Base-by-base conservation (phyloP, 2,888 invertebrate genomes). In the Cancer borealis region DNA sequence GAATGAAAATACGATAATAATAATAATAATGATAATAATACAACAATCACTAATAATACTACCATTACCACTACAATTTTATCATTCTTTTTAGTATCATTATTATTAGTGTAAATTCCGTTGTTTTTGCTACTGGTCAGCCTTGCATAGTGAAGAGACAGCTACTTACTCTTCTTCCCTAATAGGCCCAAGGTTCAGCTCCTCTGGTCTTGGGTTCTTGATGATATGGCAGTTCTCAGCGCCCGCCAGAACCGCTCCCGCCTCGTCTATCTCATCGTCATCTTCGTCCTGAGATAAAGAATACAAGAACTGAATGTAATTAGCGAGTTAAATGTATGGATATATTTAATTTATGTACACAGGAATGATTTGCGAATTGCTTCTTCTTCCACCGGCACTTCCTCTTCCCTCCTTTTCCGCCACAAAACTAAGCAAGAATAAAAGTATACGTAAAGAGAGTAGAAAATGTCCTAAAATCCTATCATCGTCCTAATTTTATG, bases 231-330 rank as follows among this genome's bases (percentile, higher is more conserved):
- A 96, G 96, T 95, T 95, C 17, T 95, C 93, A 17, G 91, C 95
- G 17, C 95, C 95, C 95, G 96, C 79, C 95, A 96, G 91, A 95
- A 96, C 96, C 87, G 96, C 96, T 10, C 96, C 96, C 84, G 96
- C 96, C 5, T 96, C 96, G 0, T 96, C 96, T 0, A 96, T 96
- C 14, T 96, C 96, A 84, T 96, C 96, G 73, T 96, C 96, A 93
- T 96, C 92, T 60, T 94, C 91, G 45, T 91, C 91, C 91, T 91
- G 47, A 30, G 12, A 79, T 0, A 79, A 79, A 12, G 30, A 6
- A 79, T 30, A 26, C 10, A 26, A n/a, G 21, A 73, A 6, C 3
- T 73, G 26, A 17, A 73, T 3, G 6, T n/a, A 73, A 17, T 26
- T n/a, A 14, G 54, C 0, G 12, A 54, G 54, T 17, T 54, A 54